Evolutionary conservation across 2,797 vertebrate species (phyloP), one percentile per base, ranked within the genome.

Genomic region (Protosalanx chinensis): DNA sequence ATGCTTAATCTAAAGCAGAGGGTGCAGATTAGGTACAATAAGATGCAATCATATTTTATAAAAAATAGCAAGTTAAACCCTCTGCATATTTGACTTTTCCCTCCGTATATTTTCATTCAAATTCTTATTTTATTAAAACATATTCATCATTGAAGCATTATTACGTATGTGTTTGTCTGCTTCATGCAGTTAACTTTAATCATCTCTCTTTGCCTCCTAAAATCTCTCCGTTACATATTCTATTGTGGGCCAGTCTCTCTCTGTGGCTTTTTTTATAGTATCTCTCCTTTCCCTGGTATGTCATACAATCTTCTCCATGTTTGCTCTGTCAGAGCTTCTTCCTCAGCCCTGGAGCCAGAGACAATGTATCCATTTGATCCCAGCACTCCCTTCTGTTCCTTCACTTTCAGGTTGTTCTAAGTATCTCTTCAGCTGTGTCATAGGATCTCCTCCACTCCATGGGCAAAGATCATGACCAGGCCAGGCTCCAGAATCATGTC

Each of bases 401-500:
- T 53, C 49, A 46, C 20, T 33, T 23, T 23, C 64, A 46, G 64
- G n/a, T 49, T 12, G 23, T 20, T 23, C 35, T n/a, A n/a, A 6
- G 41, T 46, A 51, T 23, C 49, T 32, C 23, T 23, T 46, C 23
- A 18, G 65, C 65, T 27, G 16, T 41, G 88, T 91, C 92, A 94
- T 88, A 93, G 89, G 72, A 98, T 98, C 83, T 99, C 96, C 81
- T 98, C 96, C 74, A 98, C 96, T 0, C 97, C 97, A 1, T 98
- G 97, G 0, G 96, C 97, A 73, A 99, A 99, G 77, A 98, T 98
- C 97, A 99, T 98, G 79, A 98, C 97, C 70, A 98, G 91, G 6
- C 97, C 97, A 0, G 97, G 97, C 89, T 99, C 97, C 78, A 98
- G 93, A 86, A 99, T 97, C 97, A 98, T 99, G 87, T 98, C 97